Percentiles rank a stretch among this genome's conserved stretches.
These are phyloP conservation scores for Mustela lutreola DNA, from an alignment of 2,113 vertebrate genomes.

Conservation along the genomic window DNA sequence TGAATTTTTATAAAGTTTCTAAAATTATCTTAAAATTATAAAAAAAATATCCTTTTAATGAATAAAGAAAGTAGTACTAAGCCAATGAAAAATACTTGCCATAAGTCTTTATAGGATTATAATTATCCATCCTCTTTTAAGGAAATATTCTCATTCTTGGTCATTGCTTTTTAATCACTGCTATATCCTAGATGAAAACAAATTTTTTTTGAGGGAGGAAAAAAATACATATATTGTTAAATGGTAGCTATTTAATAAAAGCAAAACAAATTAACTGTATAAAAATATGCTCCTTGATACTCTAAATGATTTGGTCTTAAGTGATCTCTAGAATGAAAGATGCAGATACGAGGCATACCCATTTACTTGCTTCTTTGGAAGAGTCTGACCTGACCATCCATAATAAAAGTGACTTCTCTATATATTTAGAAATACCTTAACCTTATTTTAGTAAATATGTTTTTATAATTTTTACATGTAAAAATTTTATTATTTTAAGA, in stretches of 20 bases:
- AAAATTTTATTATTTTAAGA: conserved; percentile 4
- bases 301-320: conserved; percentile 49
- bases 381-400: not conserved
- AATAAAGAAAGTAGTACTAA: not conserved
- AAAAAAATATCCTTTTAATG: conserved; percentile 32
- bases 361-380: conserved; percentile 11
- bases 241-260: conserved; percentile 14
- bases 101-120: not conserved
- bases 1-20: conserved; percentile 15
- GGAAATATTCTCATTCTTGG: conserved; percentile 18
- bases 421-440: conserved; percentile 18
- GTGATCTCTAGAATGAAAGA: not conserved
- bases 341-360: not conserved
- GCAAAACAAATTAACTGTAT: not conserved
- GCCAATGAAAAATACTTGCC: not conserved
- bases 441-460: not conserved
- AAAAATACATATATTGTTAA: not conserved
- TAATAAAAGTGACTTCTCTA: conserved; percentile 2
- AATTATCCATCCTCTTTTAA: not conserved
- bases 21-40: conserved; percentile 52
- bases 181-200: not conserved
- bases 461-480: conserved; percentile 20
- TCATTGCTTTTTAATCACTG: not conserved
- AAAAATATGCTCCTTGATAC: not conserved
- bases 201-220: not conserved